Base-by-base conservation (phyloP, 2,888 invertebrate genomes). In the Diloba caeruleocephala region DNA sequence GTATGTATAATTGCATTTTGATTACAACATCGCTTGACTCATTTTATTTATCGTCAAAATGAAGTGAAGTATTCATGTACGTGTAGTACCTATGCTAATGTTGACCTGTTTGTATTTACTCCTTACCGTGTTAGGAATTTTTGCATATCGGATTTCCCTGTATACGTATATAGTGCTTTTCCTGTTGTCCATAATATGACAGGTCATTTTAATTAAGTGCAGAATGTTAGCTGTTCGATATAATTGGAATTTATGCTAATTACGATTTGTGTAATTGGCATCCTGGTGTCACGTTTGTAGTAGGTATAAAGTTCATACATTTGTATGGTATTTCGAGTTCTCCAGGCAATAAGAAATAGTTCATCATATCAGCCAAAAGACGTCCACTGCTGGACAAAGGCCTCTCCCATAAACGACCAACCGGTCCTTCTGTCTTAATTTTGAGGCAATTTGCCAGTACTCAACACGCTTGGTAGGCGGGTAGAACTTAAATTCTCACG, bases 111-210 rank as follows among this genome's bases (percentile, higher is more conserved):
- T 12, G 9, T 21, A 21, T 7, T 14, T 8, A 33, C 4, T 12
- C 8, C n/a, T 17, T n/a, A 42, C 28, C 39, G 29, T 46, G 64
- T 58, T 28, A 44, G 28, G 58, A 46, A 62, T 62, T 64, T 38
- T 32, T 28, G 64, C 28, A 52, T 42, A 34, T 54, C 39, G 68
- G 45, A 71, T 68, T 70, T 70, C 61, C 70, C 71, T 71, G 21
- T 46, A 43, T 14, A 13, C 67, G 65, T 68, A 64, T 54, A 59
- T 51, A 70, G 64, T 41, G 32, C 32, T 76, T 73, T 78, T 74
- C 75, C 78, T 76, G 74, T 74, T 76, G 65, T 64, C 64, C 39
- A 49, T 53, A 46, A 53, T 51, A 56, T 56, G 49, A 41, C 57
- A 62, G 39, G 62, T 50, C 54, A 29, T 57, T 43, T 57, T 59